phyloP scores from a whole-genome alignment of 1,140 invertebrate species.

The Sinella curviseta region DNA sequence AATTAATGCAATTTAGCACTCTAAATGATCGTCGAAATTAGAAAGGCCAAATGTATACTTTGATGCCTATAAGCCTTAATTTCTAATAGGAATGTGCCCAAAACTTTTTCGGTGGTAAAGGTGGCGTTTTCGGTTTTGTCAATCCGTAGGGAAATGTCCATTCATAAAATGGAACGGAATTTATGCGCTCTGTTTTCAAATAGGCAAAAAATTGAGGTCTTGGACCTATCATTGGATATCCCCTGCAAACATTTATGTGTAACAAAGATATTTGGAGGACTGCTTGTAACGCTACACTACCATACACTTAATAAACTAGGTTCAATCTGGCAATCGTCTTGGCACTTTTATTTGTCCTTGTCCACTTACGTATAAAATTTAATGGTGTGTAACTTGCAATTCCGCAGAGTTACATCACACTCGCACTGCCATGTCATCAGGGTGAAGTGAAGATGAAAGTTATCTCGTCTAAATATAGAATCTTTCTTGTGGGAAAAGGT shows the following conservation, averaged over 20 bases:
- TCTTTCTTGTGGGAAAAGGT: not conserved
- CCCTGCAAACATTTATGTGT: not conserved
- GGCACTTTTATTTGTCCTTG: not conserved
- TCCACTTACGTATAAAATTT: too few relatives aligned
- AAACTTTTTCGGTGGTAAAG: too few relatives aligned
- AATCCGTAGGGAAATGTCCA: too few relatives aligned
- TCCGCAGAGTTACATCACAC: not conserved
- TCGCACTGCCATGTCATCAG: not conserved
- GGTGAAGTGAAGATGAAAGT: constrained; percentile 8
- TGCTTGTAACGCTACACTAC: not conserved
- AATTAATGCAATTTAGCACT: too few relatives aligned
- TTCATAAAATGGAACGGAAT: not conserved
- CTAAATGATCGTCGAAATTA: too few relatives aligned
- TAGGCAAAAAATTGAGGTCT: constrained; percentile 15
- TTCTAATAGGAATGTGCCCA: too few relatives aligned
- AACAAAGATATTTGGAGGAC: not conserved
- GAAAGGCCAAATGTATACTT: too few relatives aligned
- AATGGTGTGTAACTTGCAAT: not conserved
- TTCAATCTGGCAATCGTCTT: not conserved
- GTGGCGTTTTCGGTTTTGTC: too few relatives aligned
- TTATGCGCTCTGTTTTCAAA: not conserved
- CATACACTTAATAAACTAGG: not conserved
- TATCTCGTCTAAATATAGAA: not conserved
- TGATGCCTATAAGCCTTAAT: too few relatives aligned
- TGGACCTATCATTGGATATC: constrained; percentile 4